Percentiles rank a stretch among this genome's conserved stretches.
Evolutionary conservation across 2,797 vertebrate genomes (phyloP).

Genomic region (Halcyon badia): DNA sequence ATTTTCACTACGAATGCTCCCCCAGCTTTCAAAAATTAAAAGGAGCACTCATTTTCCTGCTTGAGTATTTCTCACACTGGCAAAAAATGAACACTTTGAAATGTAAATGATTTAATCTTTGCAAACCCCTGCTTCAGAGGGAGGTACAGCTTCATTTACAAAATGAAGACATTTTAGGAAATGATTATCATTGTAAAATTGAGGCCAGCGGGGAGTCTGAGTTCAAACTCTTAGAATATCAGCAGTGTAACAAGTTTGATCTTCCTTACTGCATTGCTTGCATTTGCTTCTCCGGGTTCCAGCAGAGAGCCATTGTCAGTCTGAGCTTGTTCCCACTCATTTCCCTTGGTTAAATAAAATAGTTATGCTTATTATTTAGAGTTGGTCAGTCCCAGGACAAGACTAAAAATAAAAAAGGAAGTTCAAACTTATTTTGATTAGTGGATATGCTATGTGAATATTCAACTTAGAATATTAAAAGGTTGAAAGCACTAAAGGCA

Average conservation of each 20-base stretch:
- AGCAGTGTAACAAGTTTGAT: conserved; percentile 48
- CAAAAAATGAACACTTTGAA: conserved; percentile 76
- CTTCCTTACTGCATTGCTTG: conserved; percentile 50
- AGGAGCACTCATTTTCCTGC: conserved; percentile 63
- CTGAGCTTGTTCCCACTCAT: conserved; percentile 62
- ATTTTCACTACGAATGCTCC: conserved; percentile 74
- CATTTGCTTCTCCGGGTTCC: conserved; percentile 69
- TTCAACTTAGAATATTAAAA: neutral
- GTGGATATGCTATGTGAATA: neutral
- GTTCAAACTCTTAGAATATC: conserved; percentile 34
- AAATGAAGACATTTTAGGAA: conserved; percentile 78
- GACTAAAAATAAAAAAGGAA: conserved; percentile 40
- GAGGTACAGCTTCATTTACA: conserved; percentile 69
- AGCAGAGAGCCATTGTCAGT: conserved; percentile 73
- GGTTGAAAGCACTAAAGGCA: neutral
- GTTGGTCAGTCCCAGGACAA: neutral
- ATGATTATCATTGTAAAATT: conserved; percentile 66
- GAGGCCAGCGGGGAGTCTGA: conserved; percentile 47
- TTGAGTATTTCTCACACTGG: conserved; percentile 68
- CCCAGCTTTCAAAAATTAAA: conserved; percentile 55
- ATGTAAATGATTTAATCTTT: conserved; percentile 78
- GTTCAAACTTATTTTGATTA: conserved; percentile 25
- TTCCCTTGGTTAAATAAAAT: conserved; percentile 66
- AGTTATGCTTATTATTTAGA: conserved; percentile 62
- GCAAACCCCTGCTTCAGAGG: conserved; percentile 69